phyloP scores from a whole-genome alignment of 2,113 vertebrate species.

The Okapia johnstoni region DNA sequence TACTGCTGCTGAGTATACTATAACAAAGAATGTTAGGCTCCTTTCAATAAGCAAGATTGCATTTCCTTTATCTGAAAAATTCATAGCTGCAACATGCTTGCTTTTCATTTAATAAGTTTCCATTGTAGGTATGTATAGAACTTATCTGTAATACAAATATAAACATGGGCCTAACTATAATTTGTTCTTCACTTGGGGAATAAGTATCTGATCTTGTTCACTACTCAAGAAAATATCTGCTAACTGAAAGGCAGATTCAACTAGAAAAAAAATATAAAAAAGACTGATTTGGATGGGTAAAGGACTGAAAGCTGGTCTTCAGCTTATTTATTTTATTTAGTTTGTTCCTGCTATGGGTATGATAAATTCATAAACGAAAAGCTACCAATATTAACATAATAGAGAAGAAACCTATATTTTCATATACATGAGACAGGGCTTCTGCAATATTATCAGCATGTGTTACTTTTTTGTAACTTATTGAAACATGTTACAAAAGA shows the following conservation, averaged over 20 bases:
- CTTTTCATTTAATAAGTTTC: not conserved
- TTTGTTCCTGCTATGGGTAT: not conserved
- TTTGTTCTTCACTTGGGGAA: not conserved
- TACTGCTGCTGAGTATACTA: not conserved
- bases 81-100: not conserved
- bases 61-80: slow-evolving; percentile 7
- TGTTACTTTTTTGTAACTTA: not conserved
- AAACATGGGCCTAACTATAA: not conserved
- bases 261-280: not conserved
- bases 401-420: not conserved
- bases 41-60: not conserved
- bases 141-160: not conserved
- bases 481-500: not conserved
- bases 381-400: not conserved
- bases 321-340: not conserved
- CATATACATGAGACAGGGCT: not conserved
- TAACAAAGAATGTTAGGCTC: not conserved
- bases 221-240: not conserved
- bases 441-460: not conserved
- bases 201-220: not conserved
- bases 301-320: not conserved
- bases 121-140: not conserved
- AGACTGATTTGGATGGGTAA: not conserved
- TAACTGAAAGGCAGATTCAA: not conserved
- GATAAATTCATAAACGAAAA: slow-evolving; percentile 4